phyloP scores from a whole-genome alignment of 2,113 vertebrate genomes.

The Apteryx mantelli region DNA sequence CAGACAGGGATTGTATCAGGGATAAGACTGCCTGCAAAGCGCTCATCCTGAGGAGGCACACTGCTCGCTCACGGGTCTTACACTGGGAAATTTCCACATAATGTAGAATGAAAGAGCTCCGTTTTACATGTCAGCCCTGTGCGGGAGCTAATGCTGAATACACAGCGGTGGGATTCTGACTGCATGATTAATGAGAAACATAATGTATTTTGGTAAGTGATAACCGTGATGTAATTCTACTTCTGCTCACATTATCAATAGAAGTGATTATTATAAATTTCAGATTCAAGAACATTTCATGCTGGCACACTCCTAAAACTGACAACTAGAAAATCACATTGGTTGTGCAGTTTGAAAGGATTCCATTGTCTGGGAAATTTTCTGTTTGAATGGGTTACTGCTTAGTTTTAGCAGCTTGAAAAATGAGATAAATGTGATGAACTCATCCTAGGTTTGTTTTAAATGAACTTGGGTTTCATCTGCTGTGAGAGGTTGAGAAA shows the following conservation, averaged over 20 bases:
- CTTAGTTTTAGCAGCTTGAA: conserved; percentile 43
- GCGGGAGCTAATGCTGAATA: conserved; percentile 81
- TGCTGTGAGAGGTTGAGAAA: conserved; percentile 21
- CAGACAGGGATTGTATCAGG: conserved; percentile 73
- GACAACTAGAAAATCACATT: conserved; percentile 44
- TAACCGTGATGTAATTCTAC: conserved; percentile 47
- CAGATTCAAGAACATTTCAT: background rate
- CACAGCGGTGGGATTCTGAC: conserved; percentile 82
- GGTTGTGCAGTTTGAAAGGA: conserved; percentile 58
- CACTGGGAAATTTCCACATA: conserved; percentile 76
- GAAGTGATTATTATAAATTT: conserved; percentile 49
- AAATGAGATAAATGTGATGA: conserved; percentile 29
- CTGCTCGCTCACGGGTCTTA: conserved; percentile 57
- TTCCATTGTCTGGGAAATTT: conserved; percentile 62
- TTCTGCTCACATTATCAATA: conserved; percentile 50
- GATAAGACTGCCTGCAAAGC: conserved; percentile 71
- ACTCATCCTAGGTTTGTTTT: conserved; percentile 40
- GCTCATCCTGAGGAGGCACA: conserved; percentile 72
- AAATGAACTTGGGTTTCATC: conserved; percentile 65
- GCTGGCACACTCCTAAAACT: conserved; percentile 29
- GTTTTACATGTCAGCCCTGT: conserved; percentile 70
- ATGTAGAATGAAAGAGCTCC: conserved; percentile 82
- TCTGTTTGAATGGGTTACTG: conserved; percentile 28
- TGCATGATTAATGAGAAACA: conserved; percentile 91
- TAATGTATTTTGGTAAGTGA: conserved; percentile 98